Evolutionary conservation across 1,140 invertebrate genomes (phyloP).

Genomic region (Tetraneura akinire): DNA sequence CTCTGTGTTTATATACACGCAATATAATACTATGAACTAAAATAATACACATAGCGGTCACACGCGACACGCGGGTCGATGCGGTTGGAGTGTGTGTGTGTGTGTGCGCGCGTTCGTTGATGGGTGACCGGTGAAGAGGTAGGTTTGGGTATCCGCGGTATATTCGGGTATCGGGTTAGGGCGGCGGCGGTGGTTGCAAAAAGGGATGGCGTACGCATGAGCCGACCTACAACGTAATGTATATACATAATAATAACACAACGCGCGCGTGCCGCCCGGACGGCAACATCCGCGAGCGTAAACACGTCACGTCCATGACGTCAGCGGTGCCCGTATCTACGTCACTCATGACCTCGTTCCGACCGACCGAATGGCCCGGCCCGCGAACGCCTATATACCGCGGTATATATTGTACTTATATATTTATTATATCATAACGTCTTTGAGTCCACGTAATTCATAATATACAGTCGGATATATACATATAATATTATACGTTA

Average conservation of each 20-base stretch:
- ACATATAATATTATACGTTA: background rate
- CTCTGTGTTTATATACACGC: no score
- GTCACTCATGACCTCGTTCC: conserved; percentile 40
- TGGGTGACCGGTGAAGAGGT: background rate
- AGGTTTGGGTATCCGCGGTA: no score
- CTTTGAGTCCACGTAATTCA: background rate
- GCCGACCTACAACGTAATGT: no score
- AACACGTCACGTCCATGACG: conserved; percentile 47
- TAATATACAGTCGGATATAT: background rate
- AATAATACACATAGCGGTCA: no score
- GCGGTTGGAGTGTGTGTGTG: background rate
- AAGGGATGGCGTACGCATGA: background rate
- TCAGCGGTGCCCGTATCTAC: conserved; percentile 32
- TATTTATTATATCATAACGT: background rate
- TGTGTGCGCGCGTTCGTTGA: conserved; percentile 2
- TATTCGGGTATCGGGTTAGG: background rate
- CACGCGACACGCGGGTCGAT: background rate
- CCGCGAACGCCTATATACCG: background rate
- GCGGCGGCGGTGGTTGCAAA: background rate
- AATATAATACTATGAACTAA: no score
- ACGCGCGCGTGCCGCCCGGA: conserved; percentile 9
- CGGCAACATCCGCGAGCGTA: conserved; percentile 9
- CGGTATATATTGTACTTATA: background rate
- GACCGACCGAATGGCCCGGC: no score
- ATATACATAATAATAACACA: no score